Base-by-base conservation (phyloP, 2,797 vertebrate genomes). In the Ataeniobius toweri region DNA sequence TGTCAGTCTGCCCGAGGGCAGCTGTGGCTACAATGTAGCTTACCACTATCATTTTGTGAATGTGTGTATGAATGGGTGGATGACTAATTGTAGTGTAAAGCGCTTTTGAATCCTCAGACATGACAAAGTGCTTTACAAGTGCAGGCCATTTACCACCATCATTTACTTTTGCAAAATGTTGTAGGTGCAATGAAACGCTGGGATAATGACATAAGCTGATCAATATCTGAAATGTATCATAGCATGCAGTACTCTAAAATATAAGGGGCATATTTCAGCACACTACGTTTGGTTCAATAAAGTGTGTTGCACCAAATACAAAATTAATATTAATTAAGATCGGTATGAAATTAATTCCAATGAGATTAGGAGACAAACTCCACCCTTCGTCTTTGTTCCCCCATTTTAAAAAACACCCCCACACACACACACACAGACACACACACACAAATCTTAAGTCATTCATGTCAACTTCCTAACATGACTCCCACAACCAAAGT, bases 381-480 rank as follows among this genome's bases (percentile, higher is more conserved):
- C 22, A 0, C 20, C 20, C 7, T n/a, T 26, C 24, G 24, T 69
- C 22, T 69, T 69, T 46, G 39, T 68, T 68, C 39, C 10, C 10
- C 13, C 36, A 44, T 68, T 56, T 68, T 46, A 46, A 46, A 41
- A 65, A 18, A 24, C 18, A 65, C 16, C 22, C 8, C 20, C 14
- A 20, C 61, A 58, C 56, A 59, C 22, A 55, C 53, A 55, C 53
- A 22, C 22, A 55, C 48, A 50, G 13, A 50, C 56, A 28, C 58
- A 2, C 58, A 14, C n/a, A 28, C 58, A 31, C 2, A 68, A 71
- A 61, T 51, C 39, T n/a, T 16, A 0, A 72, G n/a, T 65, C 12
- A 63, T 53, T 69, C 18, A 41, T 72, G 70, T 75, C 24, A 74
- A 50, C 78, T 75, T 65, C 65, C 53, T 10, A 26, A 13, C 74